Evolutionary conservation across 2,113 vertebrate genomes (phyloP).

Genomic region (Eubucco bourcierii): DNA sequence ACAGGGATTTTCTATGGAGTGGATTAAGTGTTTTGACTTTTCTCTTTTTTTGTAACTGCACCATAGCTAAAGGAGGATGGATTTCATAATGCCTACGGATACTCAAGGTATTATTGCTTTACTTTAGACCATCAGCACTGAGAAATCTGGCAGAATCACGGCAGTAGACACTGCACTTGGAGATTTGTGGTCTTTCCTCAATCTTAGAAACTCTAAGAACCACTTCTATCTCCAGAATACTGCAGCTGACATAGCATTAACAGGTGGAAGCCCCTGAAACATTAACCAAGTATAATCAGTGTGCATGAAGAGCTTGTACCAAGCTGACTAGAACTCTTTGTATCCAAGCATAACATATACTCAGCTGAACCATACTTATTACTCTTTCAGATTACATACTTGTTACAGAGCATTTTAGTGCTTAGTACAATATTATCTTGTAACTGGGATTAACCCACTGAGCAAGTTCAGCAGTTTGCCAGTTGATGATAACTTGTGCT

Average conservation of each 20-base stretch:
- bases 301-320: conserved; percentile 73
- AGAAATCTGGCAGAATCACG: conserved; percentile 50
- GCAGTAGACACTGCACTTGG: conserved; percentile 34
- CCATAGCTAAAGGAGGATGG: conserved; percentile 37
- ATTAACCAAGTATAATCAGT: conserved; percentile 67
- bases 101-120: conserved; percentile 38
- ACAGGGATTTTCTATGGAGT: conserved; percentile 52
- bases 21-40: conserved; percentile 49
- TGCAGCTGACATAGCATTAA: conserved; percentile 17
- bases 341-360: conserved; percentile 63
- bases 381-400: conserved; percentile 58
- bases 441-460: conserved; percentile 38
- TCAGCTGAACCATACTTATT: conserved; percentile 54
- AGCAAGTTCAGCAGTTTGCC: conserved; percentile 49
- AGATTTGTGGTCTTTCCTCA: conserved; percentile 57
- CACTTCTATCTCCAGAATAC: conserved; percentile 50
- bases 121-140: conserved; percentile 30
- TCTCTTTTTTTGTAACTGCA: conserved; percentile 47
- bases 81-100: conserved; percentile 38
- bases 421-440: conserved; percentile 50
- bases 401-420: conserved; percentile 66
- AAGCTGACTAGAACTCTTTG: conserved; percentile 64
- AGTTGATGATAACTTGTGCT: conserved; percentile 53
- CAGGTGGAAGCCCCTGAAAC: conserved; percentile 39
- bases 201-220: conserved; percentile 8